Evolutionary conservation across 1,140 invertebrate species (phyloP).

Genomic region (Papilio polytes): DNA sequence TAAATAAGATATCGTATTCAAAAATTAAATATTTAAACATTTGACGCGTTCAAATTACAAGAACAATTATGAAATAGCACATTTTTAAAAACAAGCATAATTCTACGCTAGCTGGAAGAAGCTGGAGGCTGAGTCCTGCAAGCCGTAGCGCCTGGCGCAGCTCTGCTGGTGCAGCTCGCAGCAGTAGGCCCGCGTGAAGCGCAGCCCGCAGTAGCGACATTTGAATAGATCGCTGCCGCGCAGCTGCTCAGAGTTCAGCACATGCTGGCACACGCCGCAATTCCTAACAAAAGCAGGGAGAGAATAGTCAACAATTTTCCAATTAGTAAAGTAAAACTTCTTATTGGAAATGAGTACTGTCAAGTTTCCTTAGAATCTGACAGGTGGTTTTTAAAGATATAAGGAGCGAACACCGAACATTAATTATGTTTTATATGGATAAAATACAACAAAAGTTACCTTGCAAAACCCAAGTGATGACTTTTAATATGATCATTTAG

Average conservation of each 20-base stretch:
- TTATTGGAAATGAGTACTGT: not conserved
- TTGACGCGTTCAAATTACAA: not conserved
- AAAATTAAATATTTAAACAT: not conserved
- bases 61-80: not conserved
- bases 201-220: conserved; percentile 66
- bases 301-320: not conserved
- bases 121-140: conserved; percentile 52
- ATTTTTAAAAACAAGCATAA: not conserved
- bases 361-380: too few relatives aligned
- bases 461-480: conserved; percentile 60
- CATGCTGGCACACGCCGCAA: conserved; percentile 68
- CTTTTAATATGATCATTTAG: conserved; percentile 65
- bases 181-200: conserved; percentile 71
- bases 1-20: not conserved
- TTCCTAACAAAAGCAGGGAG: conserved; percentile 53
- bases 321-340: conserved; percentile 38
- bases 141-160: conserved; percentile 55
- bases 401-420: too few relatives aligned
- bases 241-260: conserved; percentile 47
- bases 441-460: conserved; percentile 45
- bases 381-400: too few relatives aligned
- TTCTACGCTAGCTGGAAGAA: conserved; percentile 57
- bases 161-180: conserved; percentile 70
- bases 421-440: not conserved
- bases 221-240: conserved; percentile 51